Conservation (phyloP, 1,140 invertebrate genomes). For the Limonius californicus region DNA sequence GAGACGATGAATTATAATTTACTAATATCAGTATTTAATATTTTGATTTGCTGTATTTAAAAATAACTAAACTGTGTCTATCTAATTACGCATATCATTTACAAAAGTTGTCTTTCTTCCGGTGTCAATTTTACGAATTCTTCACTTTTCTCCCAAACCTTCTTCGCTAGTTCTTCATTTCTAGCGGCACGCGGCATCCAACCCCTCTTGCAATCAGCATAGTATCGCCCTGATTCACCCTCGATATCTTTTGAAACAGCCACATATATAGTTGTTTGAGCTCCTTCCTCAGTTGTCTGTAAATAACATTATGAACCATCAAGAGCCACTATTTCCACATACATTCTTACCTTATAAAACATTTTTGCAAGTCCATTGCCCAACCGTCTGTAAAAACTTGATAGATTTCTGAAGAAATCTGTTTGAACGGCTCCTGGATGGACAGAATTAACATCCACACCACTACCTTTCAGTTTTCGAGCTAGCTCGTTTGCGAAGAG, state of each 20-base stretch:
- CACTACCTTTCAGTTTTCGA: conserved; percentile 65
- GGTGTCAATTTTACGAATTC: too few species aligned
- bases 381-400: too few species aligned
- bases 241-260: conserved; percentile 70
- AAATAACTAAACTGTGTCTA: too few species aligned
- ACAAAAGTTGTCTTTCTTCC: too few species aligned
- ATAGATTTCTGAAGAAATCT: conserved; percentile 11
- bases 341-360: too few species aligned
- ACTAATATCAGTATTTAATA: too few species aligned
- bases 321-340: too few species aligned
- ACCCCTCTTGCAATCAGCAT: conserved; percentile 25
- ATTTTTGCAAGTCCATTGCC: too few species aligned
- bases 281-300: conserved; percentile 70
- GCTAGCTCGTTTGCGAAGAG: conserved; percentile 78
- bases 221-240: conserved; percentile 23
- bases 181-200: conserved; percentile 18
- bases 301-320: too few species aligned
- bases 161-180: conserved; percentile 14
- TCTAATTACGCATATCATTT: too few species aligned
- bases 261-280: conserved; percentile 74
- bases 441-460: conserved; percentile 72
- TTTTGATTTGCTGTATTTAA: too few species aligned
- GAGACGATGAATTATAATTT: too few species aligned
- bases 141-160: conserved; percentile 26
- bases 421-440: conserved; percentile 66